A percentile compares a stretch with the other conserved stretches of the same genome.
Conservation (phyloP, 2,888 invertebrate species). For the Drosophila dives region DNA sequence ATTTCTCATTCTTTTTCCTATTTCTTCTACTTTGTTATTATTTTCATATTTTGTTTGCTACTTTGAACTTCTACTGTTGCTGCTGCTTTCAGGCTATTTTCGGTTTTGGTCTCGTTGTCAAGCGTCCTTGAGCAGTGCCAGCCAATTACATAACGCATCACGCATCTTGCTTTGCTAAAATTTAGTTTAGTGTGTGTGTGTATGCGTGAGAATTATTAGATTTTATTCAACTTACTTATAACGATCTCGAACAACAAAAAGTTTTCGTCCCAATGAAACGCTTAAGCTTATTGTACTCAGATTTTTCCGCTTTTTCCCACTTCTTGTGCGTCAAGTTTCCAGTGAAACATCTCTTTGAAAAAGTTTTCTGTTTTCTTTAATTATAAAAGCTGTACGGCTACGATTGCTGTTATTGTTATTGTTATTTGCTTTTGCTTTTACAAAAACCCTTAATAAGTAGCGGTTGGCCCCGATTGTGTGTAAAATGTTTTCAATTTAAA, state of each 20-base stretch:
- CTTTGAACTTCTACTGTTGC: conserved; percentile 25
- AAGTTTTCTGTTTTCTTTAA: conserved; percentile 28
- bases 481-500: conserved; percentile 18
- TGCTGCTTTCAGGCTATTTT: conserved; percentile 51
- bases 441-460: conserved; percentile 6
- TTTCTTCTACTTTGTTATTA: conserved; percentile 28
- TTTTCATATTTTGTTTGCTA: conserved; percentile 17
- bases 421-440: background rate
- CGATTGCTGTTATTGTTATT: conserved; percentile 9
- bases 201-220: conserved; percentile 47
- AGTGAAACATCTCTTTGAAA: conserved; percentile 14
- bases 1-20: conserved; percentile 32
- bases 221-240: conserved; percentile 37
- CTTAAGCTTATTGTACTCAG: conserved; percentile 52
- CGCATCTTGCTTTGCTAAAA: conserved; percentile 7
- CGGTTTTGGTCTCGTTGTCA: conserved; percentile 45
- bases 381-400: conserved; percentile 15
- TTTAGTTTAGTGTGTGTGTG: conserved; percentile 1
- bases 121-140: conserved; percentile 53
- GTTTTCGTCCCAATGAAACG: conserved; percentile 29
- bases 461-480: background rate
- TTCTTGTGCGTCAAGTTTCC: background rate
- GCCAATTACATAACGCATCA: conserved; percentile 60
- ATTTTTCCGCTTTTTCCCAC: background rate
- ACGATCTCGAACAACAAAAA: conserved; percentile 45